Base-by-base conservation (phyloP, 1,140 invertebrate genomes). In the Oncopeltus fasciatus region DNA sequence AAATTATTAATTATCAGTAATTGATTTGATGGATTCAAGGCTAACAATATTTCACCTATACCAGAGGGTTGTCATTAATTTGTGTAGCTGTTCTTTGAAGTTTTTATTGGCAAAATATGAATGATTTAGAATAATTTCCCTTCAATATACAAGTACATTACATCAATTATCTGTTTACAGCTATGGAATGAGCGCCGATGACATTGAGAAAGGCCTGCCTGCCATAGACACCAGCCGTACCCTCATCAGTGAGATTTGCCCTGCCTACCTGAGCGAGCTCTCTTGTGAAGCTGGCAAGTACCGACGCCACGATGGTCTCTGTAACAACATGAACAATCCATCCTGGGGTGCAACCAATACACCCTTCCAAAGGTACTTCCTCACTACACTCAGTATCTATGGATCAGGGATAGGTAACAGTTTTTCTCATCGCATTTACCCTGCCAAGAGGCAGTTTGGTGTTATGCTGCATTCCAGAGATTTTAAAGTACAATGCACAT, bases 321-420 rank as follows among this genome's bases (percentile, higher is more conserved):
- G 95, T 73, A 98, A 98, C 74, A 98, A 98, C 73, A 83, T 95
- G 0, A 78, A 90, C 46, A 86, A 95, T 72, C 83, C 92, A 4
- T 81, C 83, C 11, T 95, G 91, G 90, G 95, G 95, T 4, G 82
- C 85, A 57, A 80, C 89, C 33, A 87, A 89, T 28, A 87, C 86
- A 47, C 81, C 90, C 5, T 92, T 95, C 71, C 74, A 66, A 2
- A 69, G 68, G 67, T 69, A 44, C 12, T 14, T 20, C 2, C 2
- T 44, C 2, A 44, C n/a, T n/a, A n/a, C n/a, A n/a, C n/a, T n/a
- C n/a, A n/a, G n/a, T n/a, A n/a, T n/a, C n/a, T n/a, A n/a, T n/a
- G n/a, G n/a, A n/a, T n/a, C n/a, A n/a, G n/a, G n/a, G n/a, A n/a
- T n/a, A n/a, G n/a, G n/a, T n/a, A n/a, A n/a, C n/a, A n/a, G n/a